Conservation (phyloP, 2,888 invertebrate genomes). For the Diarsia dahlii region DNA sequence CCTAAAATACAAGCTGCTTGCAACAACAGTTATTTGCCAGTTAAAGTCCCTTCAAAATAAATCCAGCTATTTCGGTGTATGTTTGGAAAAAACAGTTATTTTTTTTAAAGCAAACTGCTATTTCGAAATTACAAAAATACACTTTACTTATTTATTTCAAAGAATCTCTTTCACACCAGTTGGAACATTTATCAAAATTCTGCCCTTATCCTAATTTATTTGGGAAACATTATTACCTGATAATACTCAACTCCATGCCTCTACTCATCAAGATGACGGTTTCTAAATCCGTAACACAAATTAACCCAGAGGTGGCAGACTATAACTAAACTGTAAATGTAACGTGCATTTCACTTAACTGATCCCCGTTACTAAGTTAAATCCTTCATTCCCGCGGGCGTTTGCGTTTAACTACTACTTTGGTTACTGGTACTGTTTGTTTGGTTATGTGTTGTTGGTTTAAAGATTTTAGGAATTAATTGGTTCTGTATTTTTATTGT, state of each 20-base stretch:
- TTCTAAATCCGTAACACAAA: conserved; percentile 6
- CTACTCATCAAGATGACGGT: not conserved
- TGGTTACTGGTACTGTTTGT: conserved; percentile 37
- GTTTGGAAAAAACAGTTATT: too few relatives aligned
- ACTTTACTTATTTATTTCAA: too few relatives aligned
- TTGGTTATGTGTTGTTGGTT: conserved; percentile 13
- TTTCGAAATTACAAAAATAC: too few relatives aligned
- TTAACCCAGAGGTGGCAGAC: conserved; percentile 32
- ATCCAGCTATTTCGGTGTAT: too few relatives aligned
- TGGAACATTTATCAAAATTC: too few relatives aligned
- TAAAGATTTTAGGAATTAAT: not conserved
- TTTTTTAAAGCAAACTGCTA: too few relatives aligned
- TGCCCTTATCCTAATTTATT: too few relatives aligned
- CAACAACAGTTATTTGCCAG: not conserved
- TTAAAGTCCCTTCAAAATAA: not conserved
- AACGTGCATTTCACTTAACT: conserved; percentile 60
- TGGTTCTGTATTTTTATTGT: too few relatives aligned
- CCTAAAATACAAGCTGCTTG: too few relatives aligned
- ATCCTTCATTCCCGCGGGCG: conserved; percentile 50
- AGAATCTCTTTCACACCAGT: too few relatives aligned
- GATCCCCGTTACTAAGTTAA: conserved; percentile 55
- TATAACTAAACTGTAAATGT: conserved; percentile 43
- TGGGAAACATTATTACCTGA: too few relatives aligned
- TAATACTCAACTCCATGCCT: not conserved
- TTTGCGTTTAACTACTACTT: conserved; percentile 42